Evolutionary conservation across 2,113 vertebrate species (phyloP).

Genomic region (Pelecanus crispus): DNA sequence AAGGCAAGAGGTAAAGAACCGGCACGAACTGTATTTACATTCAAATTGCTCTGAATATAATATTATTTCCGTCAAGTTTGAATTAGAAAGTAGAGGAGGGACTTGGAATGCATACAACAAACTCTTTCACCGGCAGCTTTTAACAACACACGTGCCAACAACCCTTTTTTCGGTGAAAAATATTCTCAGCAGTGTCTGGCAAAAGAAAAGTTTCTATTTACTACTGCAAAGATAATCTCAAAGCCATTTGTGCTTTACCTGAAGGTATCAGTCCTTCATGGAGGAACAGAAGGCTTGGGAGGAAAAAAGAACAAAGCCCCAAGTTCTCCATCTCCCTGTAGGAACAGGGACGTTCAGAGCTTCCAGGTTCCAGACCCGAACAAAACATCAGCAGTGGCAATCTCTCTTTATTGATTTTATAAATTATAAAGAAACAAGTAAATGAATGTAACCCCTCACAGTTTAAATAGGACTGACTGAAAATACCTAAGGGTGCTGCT

Average conservation of each 20-base stretch:
- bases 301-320: neutral
- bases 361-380: neutral
- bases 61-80: neutral
- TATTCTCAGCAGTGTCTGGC: neutral
- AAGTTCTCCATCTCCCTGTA: neutral
- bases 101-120: neutral
- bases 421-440: neutral
- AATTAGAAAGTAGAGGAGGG: neutral
- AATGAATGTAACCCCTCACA: neutral
- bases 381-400: neutral
- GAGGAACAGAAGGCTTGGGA: neutral
- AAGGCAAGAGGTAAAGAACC: neutral
- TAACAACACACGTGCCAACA: neutral
- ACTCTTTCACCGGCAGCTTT: neutral
- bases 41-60: neutral
- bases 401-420: neutral
- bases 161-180: neutral
- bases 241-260: neutral
- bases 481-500: neutral
- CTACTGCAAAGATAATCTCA: neutral
- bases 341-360: neutral
- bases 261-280: neutral
- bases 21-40: rapidly evolving
- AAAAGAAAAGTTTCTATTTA: neutral
- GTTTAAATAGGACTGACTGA: neutral